These are phyloP conservation scores for Spongilla lacustris DNA, from an alignment of 37 sponge, comb jelly and placozoan species.

Conservation along the genomic window DNA sequence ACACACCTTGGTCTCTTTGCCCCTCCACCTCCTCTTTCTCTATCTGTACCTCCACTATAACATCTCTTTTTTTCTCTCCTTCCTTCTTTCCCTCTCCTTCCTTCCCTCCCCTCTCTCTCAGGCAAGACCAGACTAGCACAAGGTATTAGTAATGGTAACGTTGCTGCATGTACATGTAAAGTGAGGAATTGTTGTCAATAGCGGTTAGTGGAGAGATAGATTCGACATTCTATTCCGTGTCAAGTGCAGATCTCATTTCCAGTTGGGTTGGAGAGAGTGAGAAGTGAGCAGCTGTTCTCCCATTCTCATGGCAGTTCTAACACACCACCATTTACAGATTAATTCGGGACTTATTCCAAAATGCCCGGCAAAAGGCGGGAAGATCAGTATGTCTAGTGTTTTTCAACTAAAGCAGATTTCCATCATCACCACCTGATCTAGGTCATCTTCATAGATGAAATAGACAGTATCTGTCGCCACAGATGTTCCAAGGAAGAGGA, in stretches of 20 bases:
- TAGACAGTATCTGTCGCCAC: slow-evolving; percentile 89
- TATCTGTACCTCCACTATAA: no score
- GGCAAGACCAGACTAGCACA: slow-evolving; percentile 71
- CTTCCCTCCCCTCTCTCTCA: slow-evolving; percentile 3
- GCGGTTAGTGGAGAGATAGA: slow-evolving; percentile 83
- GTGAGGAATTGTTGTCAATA: neutral
- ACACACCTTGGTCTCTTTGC: no score
- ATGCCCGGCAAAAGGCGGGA: slow-evolving; percentile 27
- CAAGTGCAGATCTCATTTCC: slow-evolving; percentile 87
- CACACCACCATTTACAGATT: neutral
- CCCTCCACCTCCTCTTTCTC: neutral
- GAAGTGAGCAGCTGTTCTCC: slow-evolving; percentile 48
- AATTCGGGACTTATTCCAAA: slow-evolving; percentile 46
- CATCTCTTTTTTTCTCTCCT: no score
- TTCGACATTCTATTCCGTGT: slow-evolving; percentile 80
- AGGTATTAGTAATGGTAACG: slow-evolving; percentile 11
- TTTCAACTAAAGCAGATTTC: neutral
- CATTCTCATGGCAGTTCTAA: neutral
- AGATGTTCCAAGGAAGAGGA: slow-evolving; percentile 81
- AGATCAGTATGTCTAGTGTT: slow-evolving; percentile 19
- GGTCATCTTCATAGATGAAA: slow-evolving; percentile 90
- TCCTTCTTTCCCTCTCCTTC: no score
- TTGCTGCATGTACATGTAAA: neutral
- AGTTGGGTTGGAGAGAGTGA: slow-evolving; percentile 96
- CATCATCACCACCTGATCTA: neutral